Base-by-base conservation (phyloP, 2,888 invertebrate genomes). In the Drosophila nr. perissopoda region DNA sequence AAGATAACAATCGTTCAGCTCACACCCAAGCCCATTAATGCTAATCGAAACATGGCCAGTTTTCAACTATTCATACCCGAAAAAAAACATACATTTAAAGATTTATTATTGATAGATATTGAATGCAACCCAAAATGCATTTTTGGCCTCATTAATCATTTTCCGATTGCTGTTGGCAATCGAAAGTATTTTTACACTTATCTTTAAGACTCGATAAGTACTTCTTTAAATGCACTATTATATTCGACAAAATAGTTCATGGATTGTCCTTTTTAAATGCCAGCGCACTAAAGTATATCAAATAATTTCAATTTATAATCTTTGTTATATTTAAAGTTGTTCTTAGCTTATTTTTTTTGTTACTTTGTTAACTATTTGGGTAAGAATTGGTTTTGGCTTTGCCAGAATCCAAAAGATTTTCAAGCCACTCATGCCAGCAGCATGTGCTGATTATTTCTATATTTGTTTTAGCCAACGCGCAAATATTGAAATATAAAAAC, bases 401-500 rank as follows among this genome's bases (percentile, higher is more conserved):
- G 21, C 1, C 16, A 4, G 64, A 56, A 73, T 56, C 62, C 49
- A 3, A 49, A 34, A 27, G 33, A 11, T 62, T 63, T 57, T 31
- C 40, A 33, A 42, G n/a, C 13, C 16, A 38, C 31, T 38, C 38
- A 57, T 68, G 48, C 31, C n/a, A 58, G 58, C 36, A 54, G 18
- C 58, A 29, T 69, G 48, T 72, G 54, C 56, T 42, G 38, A 57
- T 73, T 80, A 88, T 80, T 80, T 86, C 70, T 54, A 54, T 71
- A 75, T 80, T 77, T 73, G 80, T 61, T 59, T 38, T 62, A 60
- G 61, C 45, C 61, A 33, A 42, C 59, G 69, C 31, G 59, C 75
- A 89, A 85, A 85, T 85, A 85, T 89, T 89, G 82, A 85, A 77
- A 82, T 80, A 73, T 71, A 89, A 82, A 85, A 85, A 73, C 80